Evolutionary conservation across 2,113 vertebrate species (phyloP).

Genomic region (Amblyopsis rosae): DNA sequence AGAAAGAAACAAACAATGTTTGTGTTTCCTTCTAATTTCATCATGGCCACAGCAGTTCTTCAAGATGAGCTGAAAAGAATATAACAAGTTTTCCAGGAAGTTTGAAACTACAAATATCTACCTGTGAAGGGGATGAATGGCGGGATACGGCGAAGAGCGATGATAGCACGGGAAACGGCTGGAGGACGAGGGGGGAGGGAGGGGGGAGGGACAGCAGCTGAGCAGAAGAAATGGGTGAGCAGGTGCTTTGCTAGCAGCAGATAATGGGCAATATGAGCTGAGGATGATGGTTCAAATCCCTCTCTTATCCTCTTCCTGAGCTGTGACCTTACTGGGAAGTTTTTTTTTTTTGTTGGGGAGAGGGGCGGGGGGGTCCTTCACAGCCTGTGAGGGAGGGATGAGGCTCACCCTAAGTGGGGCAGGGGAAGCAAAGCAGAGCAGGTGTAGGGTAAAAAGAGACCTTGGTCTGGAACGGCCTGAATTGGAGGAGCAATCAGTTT

Average conservation of each 20-base stretch:
- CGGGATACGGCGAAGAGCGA: background rate
- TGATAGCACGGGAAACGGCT: too few species aligned
- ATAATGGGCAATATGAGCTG: conserved; percentile 66
- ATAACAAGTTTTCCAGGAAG: background rate
- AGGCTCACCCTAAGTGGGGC: conserved; percentile 27
- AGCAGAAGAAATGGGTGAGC: conserved; percentile 46
- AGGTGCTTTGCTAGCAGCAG: conserved; percentile 60
- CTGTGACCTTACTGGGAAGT: conserved; percentile 56
- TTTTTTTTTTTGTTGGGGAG: conserved; percentile 9
- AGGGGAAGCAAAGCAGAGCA: conserved; percentile 24
- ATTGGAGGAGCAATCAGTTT: conserved; percentile 53
- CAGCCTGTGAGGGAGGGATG: conserved; percentile 32
- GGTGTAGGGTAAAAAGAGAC: conserved; percentile 53
- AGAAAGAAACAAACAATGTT: conserved; percentile 9
- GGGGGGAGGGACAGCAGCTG: background rate
- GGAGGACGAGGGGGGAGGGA: background rate
- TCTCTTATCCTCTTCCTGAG: conserved; percentile 58
- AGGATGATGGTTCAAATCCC: conserved; percentile 65
- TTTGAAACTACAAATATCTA: background rate
- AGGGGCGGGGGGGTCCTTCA: conserved; percentile 23
- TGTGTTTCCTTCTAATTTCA: background rate
- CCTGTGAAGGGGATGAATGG: conserved; percentile 9
- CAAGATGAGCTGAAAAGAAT: conserved; percentile 19
- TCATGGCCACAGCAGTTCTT: conserved; percentile 3
- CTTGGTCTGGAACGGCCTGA: conserved; percentile 41